Evolutionary conservation across 2,888 invertebrate genomes (phyloP).

Genomic region (Acheta domesticus): DNA sequence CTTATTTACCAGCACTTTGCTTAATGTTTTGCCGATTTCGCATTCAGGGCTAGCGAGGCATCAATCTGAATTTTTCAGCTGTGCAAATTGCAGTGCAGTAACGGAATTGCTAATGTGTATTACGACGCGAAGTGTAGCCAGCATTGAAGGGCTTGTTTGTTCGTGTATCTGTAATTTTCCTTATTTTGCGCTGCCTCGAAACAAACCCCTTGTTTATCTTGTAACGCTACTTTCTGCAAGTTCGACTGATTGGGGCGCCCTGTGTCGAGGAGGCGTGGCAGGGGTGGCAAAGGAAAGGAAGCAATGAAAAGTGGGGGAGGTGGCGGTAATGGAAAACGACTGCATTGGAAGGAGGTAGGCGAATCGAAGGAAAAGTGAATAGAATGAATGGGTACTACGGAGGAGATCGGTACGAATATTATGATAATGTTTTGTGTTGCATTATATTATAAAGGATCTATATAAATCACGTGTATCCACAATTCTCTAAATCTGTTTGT

Average conservation of each 20-base stretch:
- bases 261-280: not conserved
- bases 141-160: not conserved
- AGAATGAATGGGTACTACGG: too few species aligned
- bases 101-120: slow-evolving; percentile 1
- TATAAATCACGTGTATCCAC: too few species aligned
- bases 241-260: not conserved
- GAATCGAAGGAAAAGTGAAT: too few species aligned
- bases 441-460: too few species aligned
- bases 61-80: slow-evolving; percentile 18
- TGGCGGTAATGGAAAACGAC: too few species aligned
- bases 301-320: too few species aligned
- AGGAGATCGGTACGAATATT: too few species aligned
- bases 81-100: slow-evolving; percentile 18
- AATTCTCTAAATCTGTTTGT: too few species aligned
- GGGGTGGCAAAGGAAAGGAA: not conserved
- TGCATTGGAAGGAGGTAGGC: too few species aligned
- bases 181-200: not conserved
- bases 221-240: not conserved
- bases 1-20: slow-evolving; percentile 18
- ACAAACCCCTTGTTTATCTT: not conserved
- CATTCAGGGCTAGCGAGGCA: not conserved
- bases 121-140: not conserved
- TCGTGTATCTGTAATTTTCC: slow-evolving; percentile 7
- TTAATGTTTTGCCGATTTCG: slow-evolving; percentile 18
- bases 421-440: too few species aligned